Evolutionary conservation across 2,797 vertebrate genomes (phyloP).

Genomic region (Peromyscus aztecus): DNA sequence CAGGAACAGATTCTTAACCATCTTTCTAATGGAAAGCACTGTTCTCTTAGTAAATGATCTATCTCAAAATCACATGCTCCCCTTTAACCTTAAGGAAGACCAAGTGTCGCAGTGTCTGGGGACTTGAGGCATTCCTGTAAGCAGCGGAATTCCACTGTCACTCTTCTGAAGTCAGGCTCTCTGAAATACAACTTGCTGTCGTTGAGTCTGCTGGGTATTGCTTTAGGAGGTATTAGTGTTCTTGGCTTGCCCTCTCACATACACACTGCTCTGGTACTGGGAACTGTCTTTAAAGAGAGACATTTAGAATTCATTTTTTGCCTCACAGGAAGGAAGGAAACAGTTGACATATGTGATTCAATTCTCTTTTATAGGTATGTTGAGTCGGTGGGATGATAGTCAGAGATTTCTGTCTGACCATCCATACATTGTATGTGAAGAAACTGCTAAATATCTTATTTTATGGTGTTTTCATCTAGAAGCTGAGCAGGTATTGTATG

Average conservation of each 20-base stretch:
- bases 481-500: slow-evolving; percentile 93
- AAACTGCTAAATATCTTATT: slow-evolving; percentile 95
- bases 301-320: slow-evolving; percentile 61
- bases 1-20: slow-evolving; percentile 1
- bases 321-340: slow-evolving; percentile 37
- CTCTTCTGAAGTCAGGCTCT: background rate
- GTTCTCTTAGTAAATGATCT: slow-evolving; percentile 22
- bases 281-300: slow-evolving; percentile 45
- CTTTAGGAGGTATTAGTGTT: slow-evolving; percentile 23
- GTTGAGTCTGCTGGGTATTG: slow-evolving; percentile 29
- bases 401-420: slow-evolving; percentile 96
- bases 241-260: slow-evolving; percentile 19
- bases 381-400: slow-evolving; percentile 98
- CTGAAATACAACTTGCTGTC: slow-evolving; percentile 45
- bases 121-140: background rate
- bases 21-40: slow-evolving; percentile 32
- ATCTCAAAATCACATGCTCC: too few species aligned
- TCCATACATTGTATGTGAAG: slow-evolving; percentile 97
- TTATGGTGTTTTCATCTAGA: slow-evolving; percentile 98
- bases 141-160: background rate
- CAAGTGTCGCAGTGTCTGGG: background rate
- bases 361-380: slow-evolving; percentile 92
- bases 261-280: background rate
- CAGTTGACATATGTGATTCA: slow-evolving; percentile 55
- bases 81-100: background rate